phyloP scores from a whole-genome alignment of 2,888 invertebrate species.

The Mesorhabditis spiculigera region DNA sequence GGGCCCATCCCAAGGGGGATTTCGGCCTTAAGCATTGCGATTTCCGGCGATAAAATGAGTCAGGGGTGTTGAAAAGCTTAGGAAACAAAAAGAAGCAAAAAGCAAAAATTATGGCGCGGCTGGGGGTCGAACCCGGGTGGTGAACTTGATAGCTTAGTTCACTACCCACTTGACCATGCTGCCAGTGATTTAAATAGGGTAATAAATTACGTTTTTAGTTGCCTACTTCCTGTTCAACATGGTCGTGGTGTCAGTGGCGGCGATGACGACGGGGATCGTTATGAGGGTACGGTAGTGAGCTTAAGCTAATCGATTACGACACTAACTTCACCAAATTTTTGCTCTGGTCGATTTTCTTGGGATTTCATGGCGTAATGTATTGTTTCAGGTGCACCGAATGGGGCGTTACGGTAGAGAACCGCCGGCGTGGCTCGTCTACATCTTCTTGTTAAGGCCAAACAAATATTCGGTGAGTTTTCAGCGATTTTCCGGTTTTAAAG shows the following conservation, averaged over 20 bases:
- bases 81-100: no score
- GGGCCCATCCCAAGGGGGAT: no score
- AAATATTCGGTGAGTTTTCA: slow-evolving; percentile 8
- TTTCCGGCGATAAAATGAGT: no score
- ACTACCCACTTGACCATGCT: no score
- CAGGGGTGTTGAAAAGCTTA: no score
- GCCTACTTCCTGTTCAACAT: slow-evolving; percentile 56
- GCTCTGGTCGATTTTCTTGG: no score
- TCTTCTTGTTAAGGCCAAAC: slow-evolving; percentile 31
- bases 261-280: slow-evolving; percentile 49
- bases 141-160: no score
- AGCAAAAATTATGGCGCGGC: no score
- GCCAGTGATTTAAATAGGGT: no score
- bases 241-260: slow-evolving; percentile 49
- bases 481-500: neutral
- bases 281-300: slow-evolving; percentile 39
- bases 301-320: neutral
- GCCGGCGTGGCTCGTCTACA: slow-evolving; percentile 28
- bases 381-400: slow-evolving; percentile 16
- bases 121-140: no score
- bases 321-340: no score
- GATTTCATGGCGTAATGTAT: neutral
- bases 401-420: slow-evolving; percentile 48
- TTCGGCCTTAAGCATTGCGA: no score
- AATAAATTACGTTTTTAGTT: slow-evolving; percentile 26